Evolutionary conservation across 2,113 vertebrate species (phyloP), one percentile per base, ranked within the genome.

Genomic region (Noctilio leporinus): DNA sequence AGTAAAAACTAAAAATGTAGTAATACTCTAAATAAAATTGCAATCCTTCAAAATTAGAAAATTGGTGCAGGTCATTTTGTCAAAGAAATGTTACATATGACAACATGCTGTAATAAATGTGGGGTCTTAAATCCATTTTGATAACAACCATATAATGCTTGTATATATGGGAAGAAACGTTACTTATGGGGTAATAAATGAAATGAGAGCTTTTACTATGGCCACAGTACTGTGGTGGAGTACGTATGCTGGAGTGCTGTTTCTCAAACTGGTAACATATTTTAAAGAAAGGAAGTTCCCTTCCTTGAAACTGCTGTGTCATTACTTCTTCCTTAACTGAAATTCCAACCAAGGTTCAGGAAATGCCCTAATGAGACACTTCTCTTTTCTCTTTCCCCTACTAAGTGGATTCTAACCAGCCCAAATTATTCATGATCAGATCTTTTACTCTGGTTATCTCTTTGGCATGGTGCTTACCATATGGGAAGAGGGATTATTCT

Each of bases 271-370:
- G 91, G 82, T 86, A 91, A 76, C 35, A 24, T 72, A 73, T 93
- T 97, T 97, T 84, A 94, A 64, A 97, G 95, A 97, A 86, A 97
- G 96, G 90, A 98, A 96, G 86, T 94, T 85, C 97, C 59, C 97
- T 49, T 97, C 95, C 73, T 97, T 97, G 97, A 98, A 99, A 99
- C 97, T 99, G 98, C 98, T 98, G 96, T 98, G 98, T 99, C 92
- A 98, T 99, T 98, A 98, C 98, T 99, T 99, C 98, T 98, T 98
- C 97, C 98, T 96, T 96, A 97, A 97, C 96, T 97, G 98, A 98
- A 98, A 98, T 99, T 98, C 98, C 96, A 98, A 94, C 81, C 95
- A 95, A 97, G 95, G 90, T 97, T 98, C 98, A 99, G 98, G 98
- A 99, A 98, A 97, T 98, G 95, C 95, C 77, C 91, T 96, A 78